Percentiles rank a stretch among this genome's conserved stretches.
Conservation (phyloP, 1,140 invertebrate species). For the Amphibalanus amphitrite region DNA sequence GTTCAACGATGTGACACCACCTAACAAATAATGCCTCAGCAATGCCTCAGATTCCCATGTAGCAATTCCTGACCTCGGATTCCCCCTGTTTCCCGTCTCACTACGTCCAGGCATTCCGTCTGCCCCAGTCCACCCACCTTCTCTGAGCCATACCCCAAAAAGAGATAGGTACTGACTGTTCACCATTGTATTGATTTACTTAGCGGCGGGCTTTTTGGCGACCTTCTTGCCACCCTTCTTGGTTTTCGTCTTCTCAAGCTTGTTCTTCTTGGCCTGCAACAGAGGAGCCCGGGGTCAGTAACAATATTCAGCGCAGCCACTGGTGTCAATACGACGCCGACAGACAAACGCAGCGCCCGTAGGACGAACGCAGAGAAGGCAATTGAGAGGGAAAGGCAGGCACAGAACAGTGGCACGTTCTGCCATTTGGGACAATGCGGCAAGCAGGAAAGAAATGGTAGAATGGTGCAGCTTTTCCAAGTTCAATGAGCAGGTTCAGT, state of each 20-base stretch:
- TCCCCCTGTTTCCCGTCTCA: too few relatives aligned
- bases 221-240: neutral
- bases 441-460: too few relatives aligned
- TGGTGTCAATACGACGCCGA: neutral
- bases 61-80: too few relatives aligned
- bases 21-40: too few relatives aligned
- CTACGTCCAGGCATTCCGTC: too few relatives aligned
- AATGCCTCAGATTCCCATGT: too few relatives aligned
- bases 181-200: constrained; percentile 2
- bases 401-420: neutral
- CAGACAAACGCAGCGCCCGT: neutral
- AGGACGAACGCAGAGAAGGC: neutral
- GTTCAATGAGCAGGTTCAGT: too few relatives aligned
- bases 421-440: neutral
- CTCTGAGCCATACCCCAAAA: too few relatives aligned
- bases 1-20: too few relatives aligned
- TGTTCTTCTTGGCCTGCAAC: neutral
- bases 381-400: neutral
- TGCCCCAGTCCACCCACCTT: too few relatives aligned
- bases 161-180: neutral
- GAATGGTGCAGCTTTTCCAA: too few relatives aligned
- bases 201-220: neutral
- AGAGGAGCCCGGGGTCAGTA: neutral
- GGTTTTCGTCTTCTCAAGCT: neutral
- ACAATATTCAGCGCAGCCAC: neutral